Evolutionary conservation across 2,113 vertebrate species (phyloP), one percentile per base, ranked within the genome.

Genomic region (Microcebus ravelobensis): DNA sequence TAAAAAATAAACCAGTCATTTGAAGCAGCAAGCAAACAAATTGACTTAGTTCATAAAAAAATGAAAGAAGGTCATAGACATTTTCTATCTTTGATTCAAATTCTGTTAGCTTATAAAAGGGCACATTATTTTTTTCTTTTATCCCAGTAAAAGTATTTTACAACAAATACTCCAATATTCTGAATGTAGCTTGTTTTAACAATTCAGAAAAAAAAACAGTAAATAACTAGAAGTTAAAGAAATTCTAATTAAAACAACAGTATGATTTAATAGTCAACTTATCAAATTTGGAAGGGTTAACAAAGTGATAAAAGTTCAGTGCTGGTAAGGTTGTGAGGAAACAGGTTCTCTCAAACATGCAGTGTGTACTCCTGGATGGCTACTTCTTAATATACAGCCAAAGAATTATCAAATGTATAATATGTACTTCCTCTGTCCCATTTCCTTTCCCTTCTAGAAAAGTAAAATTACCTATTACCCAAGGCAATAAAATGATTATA

Each of bases 11-110:
- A 80, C 79, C 61, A 67, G 27, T 79, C 52, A 67, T 59, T 65
- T 92, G 79, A 93, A 94, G 55, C 31, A 92, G 42, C n/a, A 90
- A 90, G 68, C 84, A 96, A 89, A 50, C 50, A 92, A 94, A 67
- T 29, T 93, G 59, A 87, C 52, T 94, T n/a, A 81, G 85, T 86
- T 96, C 79, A 93, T 88, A 65, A 36, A 95, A 94, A 91, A 84
- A 91, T 71, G 70, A 87, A 92, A 81, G 15, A 29, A 86, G 79
- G 45, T 89, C 45, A 87, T 3, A 91, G 74, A 18, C 59, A 63
- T 87, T 67, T 93, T 80, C 45, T 36, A 57, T 39, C 21, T 94
- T 63, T 82, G 42, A 93, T 87, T 94, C 82, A 71, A 71, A 74
- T 77, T 83, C 57, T 65, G 23, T 39, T 82, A 81, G 31, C 25